Conservation (phyloP, 2,113 vertebrate genomes). For the Tupaia tana region DNA sequence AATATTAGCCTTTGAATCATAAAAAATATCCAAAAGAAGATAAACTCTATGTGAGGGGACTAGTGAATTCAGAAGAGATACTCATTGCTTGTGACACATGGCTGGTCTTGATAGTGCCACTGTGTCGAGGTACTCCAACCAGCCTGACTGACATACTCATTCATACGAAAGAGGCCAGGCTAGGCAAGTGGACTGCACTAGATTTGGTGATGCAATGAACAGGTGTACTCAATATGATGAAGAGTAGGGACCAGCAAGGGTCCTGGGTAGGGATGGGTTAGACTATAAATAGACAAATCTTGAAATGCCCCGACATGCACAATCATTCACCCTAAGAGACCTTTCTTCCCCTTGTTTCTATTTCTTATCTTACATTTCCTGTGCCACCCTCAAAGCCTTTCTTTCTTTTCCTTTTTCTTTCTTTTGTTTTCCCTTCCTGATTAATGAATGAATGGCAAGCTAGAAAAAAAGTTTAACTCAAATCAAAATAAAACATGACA, state of each 20-base stretch:
- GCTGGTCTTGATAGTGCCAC: not conserved
- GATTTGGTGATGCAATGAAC: not conserved
- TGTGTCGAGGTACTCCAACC: no score
- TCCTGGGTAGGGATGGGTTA: not conserved
- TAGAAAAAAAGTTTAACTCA: not conserved
- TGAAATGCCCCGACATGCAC: not conserved
- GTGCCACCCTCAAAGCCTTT: not conserved
- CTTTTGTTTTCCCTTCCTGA: not conserved
- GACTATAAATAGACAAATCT: not conserved
- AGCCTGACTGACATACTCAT: not conserved
- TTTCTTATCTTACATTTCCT: not conserved
- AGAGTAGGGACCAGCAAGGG: not conserved
- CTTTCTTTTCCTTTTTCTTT: not conserved
- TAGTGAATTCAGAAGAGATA: not conserved
- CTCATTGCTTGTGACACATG: not conserved
- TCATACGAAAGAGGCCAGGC: not conserved
- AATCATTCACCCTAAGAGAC: not conserved
- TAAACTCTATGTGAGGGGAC: not conserved
- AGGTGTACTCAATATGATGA: fast-evolving
- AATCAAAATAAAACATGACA: not conserved
- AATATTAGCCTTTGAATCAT: not conserved
- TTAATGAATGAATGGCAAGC: not conserved
- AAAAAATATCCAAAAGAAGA: not conserved
- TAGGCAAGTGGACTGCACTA: no score
- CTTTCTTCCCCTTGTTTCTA: not conserved